A percentile compares a stretch with the other conserved stretches of the same genome.
These are phyloP conservation scores for Marmota flaviventris DNA, from an alignment of 2,113 vertebrate species.

Conservation along the genomic window DNA sequence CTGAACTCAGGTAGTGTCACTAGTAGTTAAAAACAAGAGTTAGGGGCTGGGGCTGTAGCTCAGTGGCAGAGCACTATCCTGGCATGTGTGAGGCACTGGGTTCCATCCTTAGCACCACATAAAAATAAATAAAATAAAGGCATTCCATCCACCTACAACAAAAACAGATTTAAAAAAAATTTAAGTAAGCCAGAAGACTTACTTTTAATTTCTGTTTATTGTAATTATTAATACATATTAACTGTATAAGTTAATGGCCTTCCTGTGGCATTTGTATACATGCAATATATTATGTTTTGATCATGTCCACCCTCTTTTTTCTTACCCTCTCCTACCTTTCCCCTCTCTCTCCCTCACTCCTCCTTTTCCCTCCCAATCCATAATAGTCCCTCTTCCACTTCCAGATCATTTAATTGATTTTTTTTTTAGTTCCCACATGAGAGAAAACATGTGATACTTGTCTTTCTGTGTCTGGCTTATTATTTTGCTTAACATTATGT, in stretches of 20 bases:
- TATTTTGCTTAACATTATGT: neutral
- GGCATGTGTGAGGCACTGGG: too few species aligned
- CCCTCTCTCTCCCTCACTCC: too few species aligned
- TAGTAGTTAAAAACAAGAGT: neutral
- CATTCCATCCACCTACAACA: too few species aligned
- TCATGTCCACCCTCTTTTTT: neutral
- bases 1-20: neutral
- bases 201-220: neutral
- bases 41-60: too few species aligned
- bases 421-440: neutral
- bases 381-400: neutral
- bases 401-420: neutral
- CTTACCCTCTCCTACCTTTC: neutral
- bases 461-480: neutral
- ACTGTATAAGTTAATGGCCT: neutral
- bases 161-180: neutral
- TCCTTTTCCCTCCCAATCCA: neutral
- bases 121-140: too few species aligned
- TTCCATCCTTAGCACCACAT: too few species aligned
- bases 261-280: neutral
- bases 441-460: neutral
- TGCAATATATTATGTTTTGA: neutral
- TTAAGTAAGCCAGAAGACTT: neutral
- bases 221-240: neutral
- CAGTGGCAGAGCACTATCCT: too few species aligned